Conservation (phyloP, 2,888 invertebrate species). For the Patella ulyssiponensis region DNA sequence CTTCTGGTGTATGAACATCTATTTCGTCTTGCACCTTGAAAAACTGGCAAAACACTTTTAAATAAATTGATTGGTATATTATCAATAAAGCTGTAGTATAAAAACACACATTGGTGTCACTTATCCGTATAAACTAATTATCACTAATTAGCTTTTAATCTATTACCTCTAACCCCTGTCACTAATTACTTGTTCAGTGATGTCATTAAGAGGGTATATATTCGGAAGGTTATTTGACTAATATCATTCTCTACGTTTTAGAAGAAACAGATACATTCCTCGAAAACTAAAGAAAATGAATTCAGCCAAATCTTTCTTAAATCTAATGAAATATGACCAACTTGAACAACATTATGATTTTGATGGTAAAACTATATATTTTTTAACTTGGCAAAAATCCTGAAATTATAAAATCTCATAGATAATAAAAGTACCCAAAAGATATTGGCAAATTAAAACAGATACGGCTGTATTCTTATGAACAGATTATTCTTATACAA, state of each 20-base stretch:
- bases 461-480: not conserved
- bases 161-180: not conserved
- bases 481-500: not conserved
- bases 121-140: too few relatives aligned
- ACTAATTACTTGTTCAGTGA: not conserved
- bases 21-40: too few relatives aligned
- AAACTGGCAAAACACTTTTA: too few relatives aligned
- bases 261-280: too few relatives aligned
- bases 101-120: too few relatives aligned
- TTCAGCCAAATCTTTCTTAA: not conserved
- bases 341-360: not conserved
- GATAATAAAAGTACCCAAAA: not conserved
- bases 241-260: not conserved
- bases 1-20: too few relatives aligned
- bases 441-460: not conserved
- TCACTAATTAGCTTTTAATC: too few relatives aligned
- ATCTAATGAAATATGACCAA: slow-evolving; percentile 4
- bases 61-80: too few relatives aligned
- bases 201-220: not conserved
- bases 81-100: too few relatives aligned
- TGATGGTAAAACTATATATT: not conserved
- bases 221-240: not conserved
- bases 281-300: not conserved
- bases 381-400: too few relatives aligned
- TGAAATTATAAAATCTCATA: too few relatives aligned